Conservation (phyloP, 2,888 invertebrate genomes). For the Diplazon laetatorius region DNA sequence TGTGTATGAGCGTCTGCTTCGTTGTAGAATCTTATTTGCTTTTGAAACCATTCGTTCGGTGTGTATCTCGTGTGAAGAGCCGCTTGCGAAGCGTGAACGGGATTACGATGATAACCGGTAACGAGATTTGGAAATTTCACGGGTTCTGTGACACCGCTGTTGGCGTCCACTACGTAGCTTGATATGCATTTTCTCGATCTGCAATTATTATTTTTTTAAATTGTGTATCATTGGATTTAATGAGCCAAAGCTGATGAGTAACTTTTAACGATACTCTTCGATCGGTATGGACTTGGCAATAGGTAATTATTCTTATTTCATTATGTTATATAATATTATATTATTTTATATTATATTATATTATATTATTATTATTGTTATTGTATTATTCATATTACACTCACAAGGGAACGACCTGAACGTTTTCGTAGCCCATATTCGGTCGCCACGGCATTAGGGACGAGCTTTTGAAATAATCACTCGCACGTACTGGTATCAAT, state of each 20-base stretch:
- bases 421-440: conserved; percentile 90
- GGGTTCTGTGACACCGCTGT: conserved; percentile 89
- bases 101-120: conserved; percentile 92
- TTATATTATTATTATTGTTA: too few species aligned
- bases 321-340: too few species aligned
- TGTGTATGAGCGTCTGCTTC: conserved; percentile 95
- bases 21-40: conserved; percentile 92
- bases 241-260: neutral
- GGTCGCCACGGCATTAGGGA: conserved; percentile 92
- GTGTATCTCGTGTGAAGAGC: conserved; percentile 95
- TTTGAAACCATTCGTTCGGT: conserved; percentile 92
- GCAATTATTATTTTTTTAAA: conserved; percentile 55
- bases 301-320: too few species aligned
- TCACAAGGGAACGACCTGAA: conserved; percentile 90
- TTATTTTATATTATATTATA: too few species aligned
- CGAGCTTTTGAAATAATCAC: conserved; percentile 88
- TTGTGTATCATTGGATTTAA: neutral
- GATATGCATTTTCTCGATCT: conserved; percentile 89
- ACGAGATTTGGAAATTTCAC: conserved; percentile 92
- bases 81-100: conserved; percentile 91
- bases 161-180: conserved; percentile 89
- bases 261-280: too few species aligned
- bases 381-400: too few species aligned
- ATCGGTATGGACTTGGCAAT: too few species aligned
- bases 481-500: conserved; percentile 86